A percentile compares a stretch with the other conserved stretches of the same genome.
Evolutionary conservation across 1,140 invertebrate genomes (phyloP).

Genomic region (Sitodiplosis mosellana): DNA sequence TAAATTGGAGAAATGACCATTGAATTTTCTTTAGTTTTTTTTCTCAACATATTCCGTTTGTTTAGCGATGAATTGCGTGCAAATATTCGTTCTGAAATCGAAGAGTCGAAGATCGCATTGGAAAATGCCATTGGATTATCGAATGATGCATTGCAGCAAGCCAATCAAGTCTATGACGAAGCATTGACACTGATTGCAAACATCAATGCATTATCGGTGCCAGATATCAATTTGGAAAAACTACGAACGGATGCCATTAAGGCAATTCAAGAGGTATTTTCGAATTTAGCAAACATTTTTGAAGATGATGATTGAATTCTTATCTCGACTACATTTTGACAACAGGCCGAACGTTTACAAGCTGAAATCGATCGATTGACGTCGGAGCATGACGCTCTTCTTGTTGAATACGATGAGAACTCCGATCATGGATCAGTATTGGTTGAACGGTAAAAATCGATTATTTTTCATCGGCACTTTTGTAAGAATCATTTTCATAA

Average conservation of each 20-base stretch:
- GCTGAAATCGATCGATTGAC: slow-evolving; percentile 8
- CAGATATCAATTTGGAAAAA: slow-evolving; percentile 47
- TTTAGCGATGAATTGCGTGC: slow-evolving; percentile 41
- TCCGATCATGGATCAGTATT: slow-evolving; percentile 44
- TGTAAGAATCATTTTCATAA: neutral
- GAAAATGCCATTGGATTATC: slow-evolving; percentile 47
- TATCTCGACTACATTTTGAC: neutral
- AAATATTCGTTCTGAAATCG: slow-evolving; percentile 31
- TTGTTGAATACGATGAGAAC: slow-evolving; percentile 17
- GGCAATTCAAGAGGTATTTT: slow-evolving; percentile 35
- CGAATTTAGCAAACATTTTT: too few species aligned
- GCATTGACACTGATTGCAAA: slow-evolving; percentile 58
- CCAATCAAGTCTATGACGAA: slow-evolving; percentile 56
- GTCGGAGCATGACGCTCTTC: neutral
- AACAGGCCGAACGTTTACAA: slow-evolving; percentile 13
- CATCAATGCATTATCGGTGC: slow-evolving; percentile 53
- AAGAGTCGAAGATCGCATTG: slow-evolving; percentile 41
- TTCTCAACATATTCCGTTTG: slow-evolving; percentile 5
- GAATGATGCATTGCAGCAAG: slow-evolving; percentile 46
- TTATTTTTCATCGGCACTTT: neutral
- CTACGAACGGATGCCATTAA: slow-evolving; percentile 44
- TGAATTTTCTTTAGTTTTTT: slow-evolving; percentile 4
- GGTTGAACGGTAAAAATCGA: slow-evolving; percentile 36
- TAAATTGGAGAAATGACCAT: slow-evolving; percentile 12
- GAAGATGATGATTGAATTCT: too few species aligned